Conservation (phyloP, 2,888 invertebrate genomes). For the Platycheirus albimanus region DNA sequence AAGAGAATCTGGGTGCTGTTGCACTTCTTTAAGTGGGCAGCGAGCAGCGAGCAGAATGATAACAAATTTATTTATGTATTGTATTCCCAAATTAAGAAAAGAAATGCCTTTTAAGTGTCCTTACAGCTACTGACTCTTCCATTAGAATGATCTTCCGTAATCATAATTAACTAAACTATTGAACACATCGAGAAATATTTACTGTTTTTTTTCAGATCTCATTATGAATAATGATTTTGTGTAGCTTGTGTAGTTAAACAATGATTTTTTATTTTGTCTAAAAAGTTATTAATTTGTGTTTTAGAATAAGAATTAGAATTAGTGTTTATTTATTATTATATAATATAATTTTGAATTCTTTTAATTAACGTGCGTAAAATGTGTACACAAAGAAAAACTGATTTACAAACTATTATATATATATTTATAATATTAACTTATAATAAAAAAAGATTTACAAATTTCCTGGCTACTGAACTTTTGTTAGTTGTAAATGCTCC, state of each 20-base stretch:
- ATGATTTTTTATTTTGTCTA: neutral
- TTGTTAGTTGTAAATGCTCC: no score
- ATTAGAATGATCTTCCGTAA: slow-evolving; percentile 64
- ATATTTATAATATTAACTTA: no score
- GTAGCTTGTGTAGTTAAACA: slow-evolving; percentile 60
- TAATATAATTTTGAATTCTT: neutral
- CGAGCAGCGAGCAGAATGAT: no score
- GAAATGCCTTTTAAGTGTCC: no score
- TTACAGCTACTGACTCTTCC: slow-evolving; percentile 54
- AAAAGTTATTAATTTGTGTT: slow-evolving; percentile 28
- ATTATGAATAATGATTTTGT: slow-evolving; percentile 53
- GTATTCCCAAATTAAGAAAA: slow-evolving; percentile 44
- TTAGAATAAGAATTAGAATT: no score
- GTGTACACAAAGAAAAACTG: neutral
- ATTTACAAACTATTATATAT: neutral
- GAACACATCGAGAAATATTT: slow-evolving; percentile 48
- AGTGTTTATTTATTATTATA: slow-evolving; percentile 15
- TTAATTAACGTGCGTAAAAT: slow-evolving; percentile 1
- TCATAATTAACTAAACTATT: slow-evolving; percentile 25
- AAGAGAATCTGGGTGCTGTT: slow-evolving; percentile 85
- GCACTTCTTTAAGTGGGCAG: slow-evolving; percentile 82
- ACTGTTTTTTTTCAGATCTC: slow-evolving; percentile 62
- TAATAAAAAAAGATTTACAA: slow-evolving; percentile 2
- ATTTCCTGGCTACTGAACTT: no score
- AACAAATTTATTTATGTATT: no score